Evolutionary conservation across 1,140 invertebrate genomes (phyloP).

Genomic region (Vanessa tameamea): DNA sequence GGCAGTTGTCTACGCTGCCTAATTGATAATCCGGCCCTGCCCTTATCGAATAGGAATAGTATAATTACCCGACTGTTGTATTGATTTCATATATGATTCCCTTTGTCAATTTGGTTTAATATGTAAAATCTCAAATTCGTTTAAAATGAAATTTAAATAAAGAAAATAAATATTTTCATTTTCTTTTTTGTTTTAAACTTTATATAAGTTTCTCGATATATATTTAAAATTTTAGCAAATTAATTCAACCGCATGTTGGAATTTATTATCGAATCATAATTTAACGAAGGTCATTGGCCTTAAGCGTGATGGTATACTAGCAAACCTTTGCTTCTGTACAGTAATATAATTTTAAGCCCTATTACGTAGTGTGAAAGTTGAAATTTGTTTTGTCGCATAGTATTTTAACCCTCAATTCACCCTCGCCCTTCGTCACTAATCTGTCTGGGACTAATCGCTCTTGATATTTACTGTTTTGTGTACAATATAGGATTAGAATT

Average conservation of each 20-base stretch:
- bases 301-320: conserved; percentile 45
- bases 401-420: conserved; percentile 46
- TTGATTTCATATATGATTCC: too few relatives aligned
- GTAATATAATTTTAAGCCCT: conserved; percentile 23
- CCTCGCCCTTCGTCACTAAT: conserved; percentile 56
- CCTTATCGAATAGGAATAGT: too few relatives aligned
- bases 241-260: background rate
- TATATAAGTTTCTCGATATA: too few relatives aligned
- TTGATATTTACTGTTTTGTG: conserved; percentile 58
- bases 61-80: too few relatives aligned
- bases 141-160: too few relatives aligned
- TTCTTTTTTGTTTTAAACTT: too few relatives aligned
- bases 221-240: background rate
- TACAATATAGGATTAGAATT: conserved; percentile 52
- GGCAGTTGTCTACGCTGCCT: too few relatives aligned
- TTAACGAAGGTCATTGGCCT: conserved; percentile 51
- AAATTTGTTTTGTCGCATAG: conserved; percentile 22
- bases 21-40: too few relatives aligned
- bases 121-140: too few relatives aligned
- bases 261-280: conserved; percentile 24
- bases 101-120: too few relatives aligned
- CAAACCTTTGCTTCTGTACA: conserved; percentile 32
- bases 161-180: too few relatives aligned
- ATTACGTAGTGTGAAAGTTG: conserved; percentile 19
- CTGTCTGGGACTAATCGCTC: conserved; percentile 70